Conservation (phyloP, 2,797 vertebrate species). For the Onychomys leucogaster region DNA sequence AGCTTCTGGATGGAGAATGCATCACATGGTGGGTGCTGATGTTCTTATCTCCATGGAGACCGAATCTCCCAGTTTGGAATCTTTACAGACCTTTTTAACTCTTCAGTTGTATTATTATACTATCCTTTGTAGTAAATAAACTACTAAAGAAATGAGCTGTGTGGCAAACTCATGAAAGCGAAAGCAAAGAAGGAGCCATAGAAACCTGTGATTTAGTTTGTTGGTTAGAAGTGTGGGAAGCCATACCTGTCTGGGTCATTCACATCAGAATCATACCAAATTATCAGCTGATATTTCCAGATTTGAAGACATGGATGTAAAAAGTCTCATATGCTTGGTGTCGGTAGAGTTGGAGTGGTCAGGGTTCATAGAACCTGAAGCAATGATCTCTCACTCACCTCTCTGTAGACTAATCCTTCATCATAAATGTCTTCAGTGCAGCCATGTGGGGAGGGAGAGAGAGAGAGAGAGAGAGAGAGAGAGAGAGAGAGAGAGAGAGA, state of each 20-base stretch:
- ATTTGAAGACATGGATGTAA: background rate
- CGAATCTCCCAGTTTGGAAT: background rate
- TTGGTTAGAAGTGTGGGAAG: background rate
- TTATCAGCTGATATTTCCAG: background rate
- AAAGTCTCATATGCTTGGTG: background rate
- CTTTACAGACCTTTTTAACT: background rate
- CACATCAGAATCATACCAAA: background rate
- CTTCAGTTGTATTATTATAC: background rate
- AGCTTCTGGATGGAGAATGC: too few species aligned
- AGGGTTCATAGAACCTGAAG: background rate
- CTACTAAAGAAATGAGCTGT: background rate
- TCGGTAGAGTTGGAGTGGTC: background rate
- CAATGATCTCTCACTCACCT: background rate
- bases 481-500: too few species aligned
- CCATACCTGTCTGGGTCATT: background rate
- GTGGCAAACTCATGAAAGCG: background rate
- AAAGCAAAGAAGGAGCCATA: background rate
- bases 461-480: too few species aligned
- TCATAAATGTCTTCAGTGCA: background rate
- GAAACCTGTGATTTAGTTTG: background rate
- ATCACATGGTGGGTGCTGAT: too few species aligned
- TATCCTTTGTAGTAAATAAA: background rate
- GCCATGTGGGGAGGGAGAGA: too few species aligned
- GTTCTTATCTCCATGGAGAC: background rate
- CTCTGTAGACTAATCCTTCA: background rate